phyloP scores from a whole-genome alignment of 92 coral and sea anemone species.

The Anthopleura xanthogrammica region DNA sequence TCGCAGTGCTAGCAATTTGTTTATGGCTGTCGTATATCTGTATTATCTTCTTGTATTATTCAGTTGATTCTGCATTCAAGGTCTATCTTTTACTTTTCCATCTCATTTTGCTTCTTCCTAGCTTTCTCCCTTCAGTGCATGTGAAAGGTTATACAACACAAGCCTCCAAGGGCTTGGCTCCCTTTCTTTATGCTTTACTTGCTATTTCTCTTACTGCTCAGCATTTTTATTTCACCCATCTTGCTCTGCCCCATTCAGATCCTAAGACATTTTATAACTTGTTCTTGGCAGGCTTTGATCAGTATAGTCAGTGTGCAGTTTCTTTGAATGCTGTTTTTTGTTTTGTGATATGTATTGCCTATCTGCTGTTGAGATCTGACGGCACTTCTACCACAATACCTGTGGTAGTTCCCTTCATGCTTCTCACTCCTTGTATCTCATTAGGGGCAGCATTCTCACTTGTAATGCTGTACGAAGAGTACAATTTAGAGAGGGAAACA shows the following conservation, averaged over 20 bases:
- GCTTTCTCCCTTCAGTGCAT: conserved; percentile 50
- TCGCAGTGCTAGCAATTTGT: conserved; percentile 52
- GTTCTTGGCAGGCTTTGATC: conserved; percentile 27
- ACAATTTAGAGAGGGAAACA: conserved; percentile 15
- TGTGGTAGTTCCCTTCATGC: conserved; percentile 35
- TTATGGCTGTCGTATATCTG: conserved; percentile 58
- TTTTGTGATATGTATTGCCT: conserved; percentile 37
- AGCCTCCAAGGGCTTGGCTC: conserved; percentile 24
- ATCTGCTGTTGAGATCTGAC: conserved; percentile 26
- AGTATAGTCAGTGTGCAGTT: conserved; percentile 35
- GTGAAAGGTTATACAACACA: conserved; percentile 12
- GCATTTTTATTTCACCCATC: conserved; percentile 51
- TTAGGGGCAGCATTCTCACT: conserved; percentile 58
- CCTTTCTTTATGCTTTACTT: conserved; percentile 31
- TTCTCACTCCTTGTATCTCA: conserved; percentile 57
- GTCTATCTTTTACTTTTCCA: conserved; percentile 39
- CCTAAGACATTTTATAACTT: conserved; percentile 28
- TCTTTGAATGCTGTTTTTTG: conserved; percentile 48
- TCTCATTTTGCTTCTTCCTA: conserved; percentile 47
- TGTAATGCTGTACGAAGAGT: conserved; percentile 54
- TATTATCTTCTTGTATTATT: conserved; percentile 28
- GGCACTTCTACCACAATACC: not conserved
- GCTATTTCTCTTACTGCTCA: conserved; percentile 36
- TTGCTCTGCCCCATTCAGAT: conserved; percentile 33
- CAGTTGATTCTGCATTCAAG: conserved; percentile 36